A percentile compares a stretch with the other conserved stretches of the same genome.
phyloP scores from a whole-genome alignment of 2,888 invertebrate species.

The Cheilosia vulpina region DNA sequence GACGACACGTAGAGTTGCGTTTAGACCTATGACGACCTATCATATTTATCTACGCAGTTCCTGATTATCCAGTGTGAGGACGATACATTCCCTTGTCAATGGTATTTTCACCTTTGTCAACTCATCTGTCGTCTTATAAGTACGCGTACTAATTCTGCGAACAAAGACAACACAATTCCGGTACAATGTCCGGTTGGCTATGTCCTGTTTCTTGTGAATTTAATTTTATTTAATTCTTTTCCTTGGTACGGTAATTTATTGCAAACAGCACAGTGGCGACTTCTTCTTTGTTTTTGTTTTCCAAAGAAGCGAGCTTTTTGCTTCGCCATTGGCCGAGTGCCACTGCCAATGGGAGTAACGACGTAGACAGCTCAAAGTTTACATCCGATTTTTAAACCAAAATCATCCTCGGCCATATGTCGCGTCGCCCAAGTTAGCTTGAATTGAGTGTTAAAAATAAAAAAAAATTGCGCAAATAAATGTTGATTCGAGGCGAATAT shows the following conservation, averaged over 20 bases:
- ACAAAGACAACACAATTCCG: conserved; percentile 26
- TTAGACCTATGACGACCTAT: conserved; percentile 8
- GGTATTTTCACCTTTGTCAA: conserved; percentile 24
- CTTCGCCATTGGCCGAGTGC: conserved; percentile 53
- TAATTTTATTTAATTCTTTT: conserved; percentile 15
- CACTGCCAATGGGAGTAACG: conserved; percentile 45
- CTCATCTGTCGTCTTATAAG: background rate
- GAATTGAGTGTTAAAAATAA: conserved; percentile 35
- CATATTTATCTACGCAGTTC: conserved; percentile 35
- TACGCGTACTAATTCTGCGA: background rate
- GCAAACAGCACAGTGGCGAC: conserved; percentile 13
- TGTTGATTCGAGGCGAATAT: background rate
- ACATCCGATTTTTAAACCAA: conserved; percentile 1
- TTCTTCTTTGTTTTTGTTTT: conserved; percentile 44
- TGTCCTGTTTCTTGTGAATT: conserved; percentile 30
- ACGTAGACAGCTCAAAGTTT: conserved; percentile 39
- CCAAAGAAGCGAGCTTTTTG: conserved; percentile 41
- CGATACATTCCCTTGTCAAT: conserved; percentile 3
- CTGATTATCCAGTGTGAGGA: background rate
- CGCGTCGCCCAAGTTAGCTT: conserved; percentile 18
- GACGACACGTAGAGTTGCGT: conserved; percentile 42
- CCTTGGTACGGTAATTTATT: conserved; percentile 39
- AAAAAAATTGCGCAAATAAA: conserved; percentile 14
- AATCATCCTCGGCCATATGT: conserved; percentile 30
- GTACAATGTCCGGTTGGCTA: conserved; percentile 17